Evolutionary conservation across 1,140 invertebrate species (phyloP), one percentile per base, ranked within the genome.

Genomic region (Penaeus indicus): DNA sequence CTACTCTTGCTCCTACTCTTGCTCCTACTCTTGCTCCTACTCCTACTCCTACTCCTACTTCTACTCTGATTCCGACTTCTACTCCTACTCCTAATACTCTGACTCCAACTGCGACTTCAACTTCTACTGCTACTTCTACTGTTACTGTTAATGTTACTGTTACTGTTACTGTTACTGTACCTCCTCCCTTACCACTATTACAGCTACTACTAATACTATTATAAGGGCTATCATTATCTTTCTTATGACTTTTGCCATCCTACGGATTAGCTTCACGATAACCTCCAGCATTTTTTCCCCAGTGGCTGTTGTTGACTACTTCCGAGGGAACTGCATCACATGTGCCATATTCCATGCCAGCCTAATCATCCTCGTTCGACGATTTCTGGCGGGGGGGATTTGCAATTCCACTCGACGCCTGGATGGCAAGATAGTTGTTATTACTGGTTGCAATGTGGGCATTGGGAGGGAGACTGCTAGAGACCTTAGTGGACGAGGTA

Each of bases 361-460:
- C 47, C 11, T 87, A 10, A 54, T 87, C 18, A 16, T 87, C 16
- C 77, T 87, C 8, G 62, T 67, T n/a, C 85, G 85, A 4, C 78
- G 85, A 5, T 25, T 81, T 5, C 38, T 80, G 5, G 85, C 85
- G 27, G 77, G 85, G 1, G 77, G 77, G 22, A 54, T 81, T 27
- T 87, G 85, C 25, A 47, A 0, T 2, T 87, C 85, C 27, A 42
- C 42, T 0, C 72, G 69, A 22, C 60, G 63, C 13, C 88, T 94
- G 62, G 91, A 93, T 85, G 94, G 94, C 13, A 93, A 95, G 90
- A 94, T 94, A 22, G 93, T 95, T 54, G 93, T 95, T 60, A 92
- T 95, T 13, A 95, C 95, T 18, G 95, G 95, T 32, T 94, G 93
- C 19, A 95, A 94, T 91, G 93, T 93, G 88, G 95, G 95, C 7